phyloP scores from a whole-genome alignment of 2,888 invertebrate genomes.

The Drosophila pegasa region DNA sequence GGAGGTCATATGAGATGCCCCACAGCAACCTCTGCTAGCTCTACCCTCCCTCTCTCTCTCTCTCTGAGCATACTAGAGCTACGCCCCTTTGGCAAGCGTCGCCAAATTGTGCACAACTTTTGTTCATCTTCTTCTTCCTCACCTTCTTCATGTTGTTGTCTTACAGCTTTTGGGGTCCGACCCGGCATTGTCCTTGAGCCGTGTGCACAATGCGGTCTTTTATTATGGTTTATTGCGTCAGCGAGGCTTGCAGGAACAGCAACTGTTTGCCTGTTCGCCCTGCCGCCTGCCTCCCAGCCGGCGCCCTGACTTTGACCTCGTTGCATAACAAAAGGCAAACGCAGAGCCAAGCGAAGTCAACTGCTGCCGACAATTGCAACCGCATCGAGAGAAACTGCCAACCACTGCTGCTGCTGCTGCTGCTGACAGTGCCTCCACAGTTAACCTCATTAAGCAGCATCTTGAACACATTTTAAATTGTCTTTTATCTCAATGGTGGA shows the following conservation, averaged over 20 bases:
- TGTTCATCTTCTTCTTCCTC: slow-evolving; percentile 3
- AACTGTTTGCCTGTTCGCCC: neutral
- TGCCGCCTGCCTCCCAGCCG: slow-evolving; percentile 39
- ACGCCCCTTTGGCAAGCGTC: slow-evolving; percentile 3
- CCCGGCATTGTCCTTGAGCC: slow-evolving; percentile 50
- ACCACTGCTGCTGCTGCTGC: slow-evolving; percentile 13
- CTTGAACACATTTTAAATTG: neutral
- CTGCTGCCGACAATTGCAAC: slow-evolving; percentile 20
- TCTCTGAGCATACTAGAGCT: neutral
- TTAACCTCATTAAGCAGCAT: slow-evolving; percentile 30
- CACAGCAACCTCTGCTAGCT: neutral
- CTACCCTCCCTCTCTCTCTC: rapidly evolving
- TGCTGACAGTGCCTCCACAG: slow-evolving; percentile 14
- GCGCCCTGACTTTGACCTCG: slow-evolving; percentile 72
- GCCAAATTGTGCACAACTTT: slow-evolving; percentile 26
- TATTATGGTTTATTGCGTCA: slow-evolving; percentile 73
- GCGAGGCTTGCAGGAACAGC: slow-evolving; percentile 22
- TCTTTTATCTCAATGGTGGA: neutral
- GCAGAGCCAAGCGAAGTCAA: slow-evolving; percentile 2
- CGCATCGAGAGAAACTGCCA: neutral
- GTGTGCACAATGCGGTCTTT: slow-evolving; percentile 64
- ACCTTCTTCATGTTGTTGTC: neutral
- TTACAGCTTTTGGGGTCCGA: neutral
- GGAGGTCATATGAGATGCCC: neutral
- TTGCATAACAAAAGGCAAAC: slow-evolving; percentile 61